These are phyloP conservation scores for Morelia viridis DNA, from an alignment of 2,797 vertebrate species.

Conservation along the genomic window DNA sequence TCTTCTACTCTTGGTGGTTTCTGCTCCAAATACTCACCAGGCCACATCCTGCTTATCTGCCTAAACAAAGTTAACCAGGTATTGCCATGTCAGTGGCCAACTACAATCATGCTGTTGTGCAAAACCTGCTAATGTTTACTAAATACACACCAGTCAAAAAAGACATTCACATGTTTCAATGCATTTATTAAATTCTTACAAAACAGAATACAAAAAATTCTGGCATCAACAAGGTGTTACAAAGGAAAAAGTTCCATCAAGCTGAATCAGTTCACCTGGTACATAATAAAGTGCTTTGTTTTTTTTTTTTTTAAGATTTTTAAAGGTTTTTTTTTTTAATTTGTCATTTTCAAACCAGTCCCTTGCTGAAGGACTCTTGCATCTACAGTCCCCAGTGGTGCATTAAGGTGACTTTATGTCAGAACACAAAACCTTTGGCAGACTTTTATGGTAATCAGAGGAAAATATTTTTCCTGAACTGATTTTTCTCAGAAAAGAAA, in stretches of 20 bases:
- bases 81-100: neutral
- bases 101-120: neutral
- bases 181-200: conserved; percentile 83
- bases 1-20: neutral
- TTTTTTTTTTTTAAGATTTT: conserved; percentile 4
- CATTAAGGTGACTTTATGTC: conserved; percentile 38
- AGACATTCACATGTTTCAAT: conserved; percentile 54
- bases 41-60: neutral
- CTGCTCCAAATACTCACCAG: neutral
- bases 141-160: neutral
- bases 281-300: conserved; percentile 78
- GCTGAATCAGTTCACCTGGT: conserved; percentile 74
- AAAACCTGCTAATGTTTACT: neutral
- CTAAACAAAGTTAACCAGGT: neutral
- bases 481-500: conserved; percentile 21
- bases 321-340: neutral
- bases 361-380: neutral
- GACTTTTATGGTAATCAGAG: conserved; percentile 56
- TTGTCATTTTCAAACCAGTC: conserved; percentile 30
- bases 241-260: conserved; percentile 72
- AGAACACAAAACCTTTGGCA: conserved; percentile 63
- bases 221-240: conserved; percentile 74
- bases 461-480: conserved; percentile 54
- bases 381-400: conserved; percentile 50
- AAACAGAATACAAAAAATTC: conserved; percentile 85